Evolutionary conservation across 2,888 invertebrate genomes (phyloP).

Genomic region (Nymphalis urticae): DNA sequence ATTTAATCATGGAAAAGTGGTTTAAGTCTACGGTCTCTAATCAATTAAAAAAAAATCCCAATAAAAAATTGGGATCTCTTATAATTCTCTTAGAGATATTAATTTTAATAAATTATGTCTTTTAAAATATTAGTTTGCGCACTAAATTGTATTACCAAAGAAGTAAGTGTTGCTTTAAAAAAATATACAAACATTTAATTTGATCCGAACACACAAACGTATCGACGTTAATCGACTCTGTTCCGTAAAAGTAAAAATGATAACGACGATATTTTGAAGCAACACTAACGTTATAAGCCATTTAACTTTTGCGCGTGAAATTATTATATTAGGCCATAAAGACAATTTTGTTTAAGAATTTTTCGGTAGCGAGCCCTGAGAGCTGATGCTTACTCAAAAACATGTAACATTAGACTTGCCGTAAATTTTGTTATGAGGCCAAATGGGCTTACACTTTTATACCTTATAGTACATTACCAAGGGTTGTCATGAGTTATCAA

Average conservation of each 20-base stretch:
- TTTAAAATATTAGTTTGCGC: too few species aligned
- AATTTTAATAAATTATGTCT: too few species aligned
- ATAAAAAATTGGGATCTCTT: too few species aligned
- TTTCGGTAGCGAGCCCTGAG: constrained; percentile 1
- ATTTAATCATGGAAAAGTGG: too few species aligned
- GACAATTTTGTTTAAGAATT: constrained; percentile 11
- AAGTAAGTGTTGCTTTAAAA: too few species aligned
- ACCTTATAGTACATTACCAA: constrained; percentile 33
- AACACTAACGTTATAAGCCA: neutral
- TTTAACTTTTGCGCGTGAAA: constrained; percentile 4
- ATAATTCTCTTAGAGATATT: too few species aligned
- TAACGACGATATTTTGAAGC: too few species aligned
- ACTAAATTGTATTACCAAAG: too few species aligned
- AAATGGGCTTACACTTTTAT: constrained; percentile 36
- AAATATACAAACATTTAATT: too few species aligned
- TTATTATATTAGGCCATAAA: constrained; percentile 10
- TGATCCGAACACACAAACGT: neutral
- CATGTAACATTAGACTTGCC: constrained; percentile 29
- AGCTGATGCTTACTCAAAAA: constrained; percentile 26
- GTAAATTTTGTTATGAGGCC: constrained; percentile 34
- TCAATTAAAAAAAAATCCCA: too few species aligned
- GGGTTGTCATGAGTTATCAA: constrained; percentile 37
- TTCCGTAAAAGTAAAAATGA: neutral
- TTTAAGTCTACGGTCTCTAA: too few species aligned
- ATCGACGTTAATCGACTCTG: neutral